A percentile compares a stretch with the other conserved stretches of the same genome.
Evolutionary conservation across 1,140 invertebrate genomes (phyloP).

Genomic region (Lanistes nyassanus): DNA sequence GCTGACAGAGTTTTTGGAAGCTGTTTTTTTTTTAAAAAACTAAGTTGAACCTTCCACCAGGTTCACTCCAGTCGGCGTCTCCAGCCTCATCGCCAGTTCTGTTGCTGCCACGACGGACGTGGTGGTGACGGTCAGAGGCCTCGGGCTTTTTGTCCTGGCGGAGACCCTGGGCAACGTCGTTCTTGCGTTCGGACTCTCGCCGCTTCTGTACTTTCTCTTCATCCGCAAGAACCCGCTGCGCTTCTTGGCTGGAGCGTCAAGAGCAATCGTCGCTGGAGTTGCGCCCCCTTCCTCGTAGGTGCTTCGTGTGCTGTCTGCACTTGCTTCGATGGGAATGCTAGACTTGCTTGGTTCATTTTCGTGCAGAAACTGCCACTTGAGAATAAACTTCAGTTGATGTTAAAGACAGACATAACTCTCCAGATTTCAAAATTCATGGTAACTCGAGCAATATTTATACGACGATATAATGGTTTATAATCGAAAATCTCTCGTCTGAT

Average conservation of each 20-base stretch:
- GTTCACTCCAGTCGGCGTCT: slow-evolving; percentile 88
- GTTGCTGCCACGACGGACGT: slow-evolving; percentile 85
- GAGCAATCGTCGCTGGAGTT: slow-evolving; percentile 88
- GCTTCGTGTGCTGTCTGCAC: not conserved
- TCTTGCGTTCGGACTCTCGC: slow-evolving; percentile 86
- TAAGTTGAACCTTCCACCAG: slow-evolving; percentile 58
- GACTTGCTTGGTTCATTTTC: no score
- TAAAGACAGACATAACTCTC: no score
- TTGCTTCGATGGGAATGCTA: not conserved
- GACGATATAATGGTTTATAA: no score
- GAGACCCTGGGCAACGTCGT: slow-evolving; percentile 84
- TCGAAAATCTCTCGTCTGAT: no score
- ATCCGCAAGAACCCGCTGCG: slow-evolving; percentile 87
- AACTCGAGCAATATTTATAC: no score
- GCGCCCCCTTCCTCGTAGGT: slow-evolving; percentile 81
- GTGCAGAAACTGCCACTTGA: no score
- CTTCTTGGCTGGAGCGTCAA: slow-evolving; percentile 82
- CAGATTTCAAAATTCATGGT: no score
- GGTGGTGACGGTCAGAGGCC: slow-evolving; percentile 74
- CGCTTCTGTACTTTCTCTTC: slow-evolving; percentile 85
- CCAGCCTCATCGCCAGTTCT: slow-evolving; percentile 90
- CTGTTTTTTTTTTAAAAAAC: not conserved
- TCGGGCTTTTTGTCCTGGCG: slow-evolving; percentile 87
- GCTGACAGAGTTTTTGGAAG: not conserved
- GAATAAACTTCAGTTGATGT: no score